A percentile compares a stretch with the other conserved stretches of the same genome.
Conservation (phyloP, 2,113 vertebrate genomes). For the Alaudala cheleensis region DNA sequence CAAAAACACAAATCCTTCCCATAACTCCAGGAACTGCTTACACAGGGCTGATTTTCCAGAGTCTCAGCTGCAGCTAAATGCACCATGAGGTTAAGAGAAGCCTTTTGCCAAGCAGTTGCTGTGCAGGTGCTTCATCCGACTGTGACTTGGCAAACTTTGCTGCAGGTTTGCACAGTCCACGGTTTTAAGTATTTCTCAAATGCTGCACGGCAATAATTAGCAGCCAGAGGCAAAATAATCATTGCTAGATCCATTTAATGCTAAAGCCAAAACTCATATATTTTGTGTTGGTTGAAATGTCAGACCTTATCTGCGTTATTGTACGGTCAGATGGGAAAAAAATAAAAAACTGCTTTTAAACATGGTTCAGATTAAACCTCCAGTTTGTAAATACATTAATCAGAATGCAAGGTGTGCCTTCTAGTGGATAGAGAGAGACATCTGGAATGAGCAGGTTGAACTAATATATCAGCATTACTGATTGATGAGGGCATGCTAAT, state of each 20-base stretch:
- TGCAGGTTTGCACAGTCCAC: slow-evolving; percentile 24
- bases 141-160: slow-evolving; percentile 8
- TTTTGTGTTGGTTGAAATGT: slow-evolving; percentile 53
- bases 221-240: slow-evolving; percentile 64
- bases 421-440: slow-evolving; percentile 38
- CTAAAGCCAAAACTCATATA: slow-evolving; percentile 27
- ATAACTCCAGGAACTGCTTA: background rate
- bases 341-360: background rate
- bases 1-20: background rate
- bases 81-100: slow-evolving; percentile 5
- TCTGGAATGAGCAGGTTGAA: background rate
- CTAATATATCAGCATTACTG: background rate
- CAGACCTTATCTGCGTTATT: slow-evolving; percentile 44
- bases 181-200: slow-evolving; percentile 63
- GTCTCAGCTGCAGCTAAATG: background rate
- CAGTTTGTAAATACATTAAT: background rate
- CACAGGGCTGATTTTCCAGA: background rate
- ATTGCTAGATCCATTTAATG: slow-evolving; percentile 59
- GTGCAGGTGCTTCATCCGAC: background rate
- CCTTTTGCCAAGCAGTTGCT: background rate
- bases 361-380: background rate
- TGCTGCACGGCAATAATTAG: slow-evolving; percentile 23
- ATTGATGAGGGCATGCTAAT: background rate
- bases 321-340: slow-evolving; percentile 21
- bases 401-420: slow-evolving; percentile 53